A percentile compares a stretch with the other conserved stretches of the same genome.
Evolutionary conservation across 2,888 invertebrate species (phyloP).

Genomic region (Podabrus alpinus): DNA sequence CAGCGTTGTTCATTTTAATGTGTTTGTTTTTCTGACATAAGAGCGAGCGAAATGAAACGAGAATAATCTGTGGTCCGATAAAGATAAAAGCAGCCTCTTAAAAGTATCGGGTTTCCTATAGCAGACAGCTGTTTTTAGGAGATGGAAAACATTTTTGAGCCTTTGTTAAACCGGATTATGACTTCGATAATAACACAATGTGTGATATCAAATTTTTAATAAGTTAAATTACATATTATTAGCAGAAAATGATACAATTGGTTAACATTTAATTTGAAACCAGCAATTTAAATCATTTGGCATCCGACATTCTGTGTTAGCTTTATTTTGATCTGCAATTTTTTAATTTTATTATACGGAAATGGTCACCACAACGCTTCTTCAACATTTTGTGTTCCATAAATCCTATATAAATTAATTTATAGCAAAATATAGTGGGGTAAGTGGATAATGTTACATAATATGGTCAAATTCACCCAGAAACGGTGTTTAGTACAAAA

Average conservation of each 20-base stretch:
- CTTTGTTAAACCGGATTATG: conserved; percentile 18
- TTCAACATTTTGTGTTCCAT: too few species aligned
- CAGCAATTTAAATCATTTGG: not conserved
- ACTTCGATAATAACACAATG: conserved; percentile 19
- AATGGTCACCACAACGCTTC: too few species aligned
- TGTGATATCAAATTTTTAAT: not conserved
- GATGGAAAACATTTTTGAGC: conserved; percentile 44
- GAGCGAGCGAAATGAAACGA: conserved; percentile 42
- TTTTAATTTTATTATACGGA: too few species aligned
- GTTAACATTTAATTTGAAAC: not conserved
- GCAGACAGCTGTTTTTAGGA: conserved; percentile 58
- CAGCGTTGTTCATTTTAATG: conserved; percentile 58
- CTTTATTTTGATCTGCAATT: not conserved
- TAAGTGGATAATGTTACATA: too few species aligned
- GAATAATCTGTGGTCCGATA: conserved; percentile 19
- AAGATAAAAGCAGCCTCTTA: conserved; percentile 50
- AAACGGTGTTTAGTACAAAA: too few species aligned
- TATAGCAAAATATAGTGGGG: too few species aligned
- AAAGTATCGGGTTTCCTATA: conserved; percentile 57
- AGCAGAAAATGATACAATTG: not conserved
- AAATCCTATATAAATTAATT: too few species aligned
- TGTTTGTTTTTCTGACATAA: conserved; percentile 56
- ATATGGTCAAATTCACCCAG: too few species aligned
- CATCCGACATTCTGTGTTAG: not conserved
- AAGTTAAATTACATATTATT: not conserved